A percentile compares a stretch with the other conserved stretches of the same genome.
phyloP scores from a whole-genome alignment of 2,888 invertebrate genomes.

The Watsonalla binaria region DNA sequence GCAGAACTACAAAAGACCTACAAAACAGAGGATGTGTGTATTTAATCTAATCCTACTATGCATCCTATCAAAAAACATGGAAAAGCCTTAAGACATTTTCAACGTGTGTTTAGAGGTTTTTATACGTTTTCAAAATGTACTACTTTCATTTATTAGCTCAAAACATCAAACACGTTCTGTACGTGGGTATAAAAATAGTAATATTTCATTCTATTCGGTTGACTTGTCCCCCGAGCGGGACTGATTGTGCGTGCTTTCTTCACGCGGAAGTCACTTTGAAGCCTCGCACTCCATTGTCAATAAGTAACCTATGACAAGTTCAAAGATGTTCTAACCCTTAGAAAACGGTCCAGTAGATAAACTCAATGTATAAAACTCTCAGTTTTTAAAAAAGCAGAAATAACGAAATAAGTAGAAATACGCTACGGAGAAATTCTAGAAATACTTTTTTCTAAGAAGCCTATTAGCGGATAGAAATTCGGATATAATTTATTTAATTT shows the following conservation, averaged over 20 bases:
- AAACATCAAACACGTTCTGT: constrained; percentile 12
- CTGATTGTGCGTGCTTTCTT: constrained; percentile 44
- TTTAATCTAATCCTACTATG: too few relatives aligned
- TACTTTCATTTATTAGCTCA: constrained; percentile 4
- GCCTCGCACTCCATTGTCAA: constrained; percentile 38
- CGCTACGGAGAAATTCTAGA: too few relatives aligned
- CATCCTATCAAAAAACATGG: too few relatives aligned
- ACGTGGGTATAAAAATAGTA: constrained; percentile 25
- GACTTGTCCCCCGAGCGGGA: constrained; percentile 36
- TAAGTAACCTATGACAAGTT: constrained; percentile 30
- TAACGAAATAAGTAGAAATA: too few relatives aligned
- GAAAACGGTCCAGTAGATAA: not conserved
- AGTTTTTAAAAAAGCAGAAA: not conserved
- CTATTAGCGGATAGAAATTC: too few relatives aligned
- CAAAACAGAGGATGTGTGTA: too few relatives aligned
- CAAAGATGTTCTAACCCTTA: constrained; percentile 27
- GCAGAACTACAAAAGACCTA: too few relatives aligned
- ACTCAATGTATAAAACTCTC: not conserved
- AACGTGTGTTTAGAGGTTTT: too few relatives aligned
- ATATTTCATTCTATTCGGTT: constrained; percentile 41
- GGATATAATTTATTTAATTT: too few relatives aligned
- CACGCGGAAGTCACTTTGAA: constrained; percentile 47
- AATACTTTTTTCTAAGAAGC: too few relatives aligned
- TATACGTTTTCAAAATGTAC: not conserved
- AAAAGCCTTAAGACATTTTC: too few relatives aligned